These are phyloP conservation scores for Elysia chlorotica DNA, from an alignment of 1,140 invertebrate species.

Conservation along the genomic window DNA sequence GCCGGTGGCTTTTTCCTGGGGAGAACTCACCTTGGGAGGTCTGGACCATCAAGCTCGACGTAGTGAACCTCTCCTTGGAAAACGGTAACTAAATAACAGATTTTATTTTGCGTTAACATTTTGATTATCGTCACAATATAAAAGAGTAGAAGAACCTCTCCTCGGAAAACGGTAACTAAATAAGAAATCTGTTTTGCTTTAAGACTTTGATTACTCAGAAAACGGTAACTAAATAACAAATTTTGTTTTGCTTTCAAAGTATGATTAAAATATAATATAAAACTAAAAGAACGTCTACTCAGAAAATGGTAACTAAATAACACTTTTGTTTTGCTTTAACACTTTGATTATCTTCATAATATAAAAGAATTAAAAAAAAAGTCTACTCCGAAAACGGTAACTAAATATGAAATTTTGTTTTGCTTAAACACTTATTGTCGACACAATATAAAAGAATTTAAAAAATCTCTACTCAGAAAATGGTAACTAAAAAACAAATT, in stretches of 20 bases:
- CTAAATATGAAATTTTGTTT: too few relatives aligned
- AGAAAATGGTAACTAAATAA: too few relatives aligned
- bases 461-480: slow-evolving; percentile 85
- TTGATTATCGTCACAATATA: background rate
- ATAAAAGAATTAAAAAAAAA: too few relatives aligned
- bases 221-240: background rate
- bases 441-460: slow-evolving; percentile 89
- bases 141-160: background rate
- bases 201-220: too few relatives aligned
- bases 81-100: slow-evolving; percentile 66
- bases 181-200: too few relatives aligned
- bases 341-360: too few relatives aligned
- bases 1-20: slow-evolving; percentile 83
- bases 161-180: background rate
- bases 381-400: too few relatives aligned
- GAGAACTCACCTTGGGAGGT: slow-evolving; percentile 97
- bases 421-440: too few relatives aligned
- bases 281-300: too few relatives aligned
- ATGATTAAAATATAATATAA: too few relatives aligned
- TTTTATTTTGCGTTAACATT: background rate
- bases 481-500: slow-evolving; percentile 57
- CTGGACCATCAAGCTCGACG: slow-evolving; percentile 90
- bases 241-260: background rate
- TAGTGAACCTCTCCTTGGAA: slow-evolving; percentile 83
- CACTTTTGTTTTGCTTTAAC: too few relatives aligned